Conservation (phyloP, 2,113 vertebrate species). For the Sigmodon hispidus region DNA sequence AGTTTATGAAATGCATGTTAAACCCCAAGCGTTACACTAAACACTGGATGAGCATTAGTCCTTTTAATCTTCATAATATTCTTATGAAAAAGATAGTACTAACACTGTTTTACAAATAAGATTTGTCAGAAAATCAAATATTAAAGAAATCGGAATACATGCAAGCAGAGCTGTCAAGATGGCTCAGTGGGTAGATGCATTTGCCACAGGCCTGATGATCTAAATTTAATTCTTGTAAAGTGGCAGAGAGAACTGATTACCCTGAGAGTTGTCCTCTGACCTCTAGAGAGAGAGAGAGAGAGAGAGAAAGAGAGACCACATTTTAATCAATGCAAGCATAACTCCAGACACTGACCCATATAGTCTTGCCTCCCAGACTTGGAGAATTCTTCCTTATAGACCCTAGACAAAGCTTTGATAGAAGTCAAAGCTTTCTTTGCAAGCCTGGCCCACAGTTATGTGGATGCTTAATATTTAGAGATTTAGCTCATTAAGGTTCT, state of each 20-base stretch:
- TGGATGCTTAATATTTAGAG: not conserved
- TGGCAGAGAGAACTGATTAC: not conserved
- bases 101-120: not conserved
- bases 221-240: not conserved
- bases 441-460: not conserved
- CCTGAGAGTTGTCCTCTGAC: not conserved
- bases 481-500: conserved; percentile 18
- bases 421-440: not conserved
- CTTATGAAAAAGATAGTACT: not conserved
- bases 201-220: not conserved
- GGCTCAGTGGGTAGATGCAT: not conserved
- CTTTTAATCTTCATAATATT: not conserved
- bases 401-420: not conserved
- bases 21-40: conserved; percentile 9
- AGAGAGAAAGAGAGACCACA: not conserved
- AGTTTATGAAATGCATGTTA: conserved; percentile 25
- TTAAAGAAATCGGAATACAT: not conserved
- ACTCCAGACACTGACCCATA: not conserved
- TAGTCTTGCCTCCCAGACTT: not conserved
- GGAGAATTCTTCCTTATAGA: not conserved
- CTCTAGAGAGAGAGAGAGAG: not conserved
- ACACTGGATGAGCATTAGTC: not conserved
- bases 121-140: not conserved
- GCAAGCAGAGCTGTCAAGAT: not conserved
- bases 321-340: not conserved